Evolutionary conservation across 1,140 invertebrate genomes (phyloP).

Genomic region (Drosophila mayri): DNA sequence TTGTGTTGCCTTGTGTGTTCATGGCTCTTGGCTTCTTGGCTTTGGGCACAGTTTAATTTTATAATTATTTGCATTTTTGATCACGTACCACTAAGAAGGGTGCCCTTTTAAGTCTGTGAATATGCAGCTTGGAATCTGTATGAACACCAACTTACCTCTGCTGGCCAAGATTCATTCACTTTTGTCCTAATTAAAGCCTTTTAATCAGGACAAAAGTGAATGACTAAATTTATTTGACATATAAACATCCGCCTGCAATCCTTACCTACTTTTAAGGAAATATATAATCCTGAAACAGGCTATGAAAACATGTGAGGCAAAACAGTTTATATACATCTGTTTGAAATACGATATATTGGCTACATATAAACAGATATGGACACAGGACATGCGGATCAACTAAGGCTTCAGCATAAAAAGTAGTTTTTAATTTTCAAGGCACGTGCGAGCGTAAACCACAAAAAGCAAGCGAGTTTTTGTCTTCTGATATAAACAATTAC

Average conservation of each 20-base stretch:
- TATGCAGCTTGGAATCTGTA: background rate
- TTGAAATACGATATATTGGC: background rate
- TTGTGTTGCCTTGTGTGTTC: conserved; percentile 35
- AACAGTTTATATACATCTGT: background rate
- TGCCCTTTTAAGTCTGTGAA: background rate
- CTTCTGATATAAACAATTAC: conserved; percentile 14
- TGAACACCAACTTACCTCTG: background rate
- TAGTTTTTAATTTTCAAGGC: conserved; percentile 17
- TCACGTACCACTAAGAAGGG: conserved; percentile 47
- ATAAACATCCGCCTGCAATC: background rate
- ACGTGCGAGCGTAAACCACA: conserved; percentile 45
- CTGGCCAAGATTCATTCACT: no score
- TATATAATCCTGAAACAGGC: background rate
- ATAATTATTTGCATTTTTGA: conserved; percentile 73
- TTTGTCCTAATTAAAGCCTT: no score
- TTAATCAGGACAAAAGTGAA: background rate
- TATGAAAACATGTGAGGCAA: conserved; percentile 35
- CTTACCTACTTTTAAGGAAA: background rate
- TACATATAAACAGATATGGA: conserved; percentile 14
- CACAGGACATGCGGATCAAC: conserved; percentile 1
- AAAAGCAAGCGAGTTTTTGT: conserved; percentile 26
- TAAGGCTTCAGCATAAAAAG: background rate
- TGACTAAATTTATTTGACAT: background rate
- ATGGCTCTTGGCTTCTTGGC: conserved; percentile 21
- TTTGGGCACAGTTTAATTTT: conserved; percentile 58